A percentile compares a stretch with the other conserved stretches of the same genome.
phyloP scores from a whole-genome alignment of 2,888 invertebrate genomes.

The Pimpla rufipes region DNA sequence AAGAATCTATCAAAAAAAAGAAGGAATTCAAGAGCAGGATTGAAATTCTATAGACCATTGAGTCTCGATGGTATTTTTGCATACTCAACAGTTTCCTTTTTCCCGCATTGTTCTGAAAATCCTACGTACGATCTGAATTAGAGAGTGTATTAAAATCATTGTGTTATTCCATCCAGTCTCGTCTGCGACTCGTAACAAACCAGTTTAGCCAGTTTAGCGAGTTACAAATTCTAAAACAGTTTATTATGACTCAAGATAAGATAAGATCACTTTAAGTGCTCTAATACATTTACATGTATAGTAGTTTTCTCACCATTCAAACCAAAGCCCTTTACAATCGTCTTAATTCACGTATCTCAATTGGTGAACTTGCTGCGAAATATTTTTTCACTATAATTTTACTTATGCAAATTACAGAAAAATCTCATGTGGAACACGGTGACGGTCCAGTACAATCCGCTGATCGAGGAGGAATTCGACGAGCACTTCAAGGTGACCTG shows the following conservation, averaged over 20 bases:
- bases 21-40: neutral
- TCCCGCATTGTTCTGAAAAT: neutral
- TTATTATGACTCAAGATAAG: too few relatives aligned
- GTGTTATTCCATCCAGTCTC: neutral
- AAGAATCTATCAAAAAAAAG: neutral
- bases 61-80: neutral
- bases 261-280: neutral
- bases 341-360: neutral
- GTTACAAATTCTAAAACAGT: too few relatives aligned
- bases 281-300: neutral
- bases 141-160: neutral
- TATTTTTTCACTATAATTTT: constrained; percentile 3
- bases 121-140: neutral
- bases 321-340: neutral
- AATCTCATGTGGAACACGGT: constrained; percentile 99
- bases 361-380: neutral
- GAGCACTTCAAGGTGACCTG: constrained; percentile 98
- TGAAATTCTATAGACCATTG: neutral
- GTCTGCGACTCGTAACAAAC: neutral
- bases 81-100: neutral
- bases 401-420: constrained; percentile 88
- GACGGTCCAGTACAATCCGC: constrained; percentile 96
- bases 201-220: neutral
- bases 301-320: neutral
- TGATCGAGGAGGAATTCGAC: constrained; percentile 97